Conservation (phyloP, 2,888 invertebrate genomes). For the Rhynchonema sp. region DNA sequence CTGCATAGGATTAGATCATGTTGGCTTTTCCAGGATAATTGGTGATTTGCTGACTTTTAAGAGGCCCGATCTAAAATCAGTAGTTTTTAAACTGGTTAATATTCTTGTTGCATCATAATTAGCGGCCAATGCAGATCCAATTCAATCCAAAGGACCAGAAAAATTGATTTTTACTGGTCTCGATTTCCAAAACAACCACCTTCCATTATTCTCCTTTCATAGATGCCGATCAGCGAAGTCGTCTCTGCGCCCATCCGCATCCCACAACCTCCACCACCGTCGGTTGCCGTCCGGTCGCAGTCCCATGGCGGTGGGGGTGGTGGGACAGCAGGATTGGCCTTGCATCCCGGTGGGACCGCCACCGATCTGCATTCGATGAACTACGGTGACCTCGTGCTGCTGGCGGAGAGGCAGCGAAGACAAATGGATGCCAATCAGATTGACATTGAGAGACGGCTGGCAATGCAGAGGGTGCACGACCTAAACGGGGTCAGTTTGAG, state of each 20-base stretch:
- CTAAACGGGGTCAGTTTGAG: no score
- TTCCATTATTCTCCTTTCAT: neutral
- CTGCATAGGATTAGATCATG: no score
- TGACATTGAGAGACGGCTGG: no score
- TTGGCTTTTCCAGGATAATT: no score
- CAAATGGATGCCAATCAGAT: slow-evolving; percentile 17
- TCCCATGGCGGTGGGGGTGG: no score
- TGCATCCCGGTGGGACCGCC: no score
- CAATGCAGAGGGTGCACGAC: no score
- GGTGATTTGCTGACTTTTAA: no score
- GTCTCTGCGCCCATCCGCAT: neutral
- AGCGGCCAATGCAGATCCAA: neutral
- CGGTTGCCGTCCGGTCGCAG: neutral
- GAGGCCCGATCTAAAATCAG: no score
- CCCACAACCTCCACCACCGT: neutral
- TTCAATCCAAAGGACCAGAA: no score
- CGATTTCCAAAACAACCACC: neutral
- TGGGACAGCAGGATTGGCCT: no score
- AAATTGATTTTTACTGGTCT: neutral
- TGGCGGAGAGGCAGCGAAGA: slow-evolving; percentile 15
- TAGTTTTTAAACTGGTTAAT: neutral
- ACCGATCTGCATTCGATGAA: slow-evolving; percentile 6
- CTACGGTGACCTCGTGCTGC: slow-evolving; percentile 14
- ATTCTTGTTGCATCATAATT: neutral
- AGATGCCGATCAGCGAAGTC: neutral